Conservation (phyloP, 1,140 invertebrate genomes). For the Nephila pilipes region DNA sequence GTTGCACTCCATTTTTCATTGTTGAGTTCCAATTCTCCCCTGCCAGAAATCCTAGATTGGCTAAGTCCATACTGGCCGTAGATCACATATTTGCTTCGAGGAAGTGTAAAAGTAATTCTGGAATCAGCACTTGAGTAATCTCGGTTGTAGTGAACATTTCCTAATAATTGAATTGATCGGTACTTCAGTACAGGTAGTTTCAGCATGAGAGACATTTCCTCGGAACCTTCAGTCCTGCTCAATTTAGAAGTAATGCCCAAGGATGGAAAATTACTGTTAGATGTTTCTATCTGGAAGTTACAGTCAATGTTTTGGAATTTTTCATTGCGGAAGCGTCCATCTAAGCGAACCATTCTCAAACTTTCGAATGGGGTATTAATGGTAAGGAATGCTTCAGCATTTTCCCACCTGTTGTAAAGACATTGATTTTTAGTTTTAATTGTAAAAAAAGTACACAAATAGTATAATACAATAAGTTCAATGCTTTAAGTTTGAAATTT, state of each 20-base stretch:
- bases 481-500: too few relatives aligned
- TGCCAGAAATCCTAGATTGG: conserved; percentile 54
- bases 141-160: conserved; percentile 47
- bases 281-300: conserved; percentile 77
- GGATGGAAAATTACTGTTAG: conserved; percentile 60
- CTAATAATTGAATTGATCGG: conserved; percentile 41
- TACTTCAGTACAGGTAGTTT: conserved; percentile 53
- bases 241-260: conserved; percentile 74
- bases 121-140: conserved; percentile 57
- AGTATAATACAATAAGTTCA: too few relatives aligned
- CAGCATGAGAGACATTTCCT: conserved; percentile 77
- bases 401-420: conserved; percentile 73
- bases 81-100: conserved; percentile 25
- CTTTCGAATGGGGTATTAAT: conserved; percentile 78
- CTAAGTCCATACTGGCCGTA: conserved; percentile 63
- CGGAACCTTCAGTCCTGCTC: conserved; percentile 42
- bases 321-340: conserved; percentile 75
- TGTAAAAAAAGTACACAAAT: too few relatives aligned
- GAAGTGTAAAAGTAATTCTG: conserved; percentile 66
- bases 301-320: conserved; percentile 75
- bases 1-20: conserved; percentile 44
- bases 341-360: conserved; percentile 77
- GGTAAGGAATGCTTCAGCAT: conserved; percentile 78
- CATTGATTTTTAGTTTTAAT: not conserved
- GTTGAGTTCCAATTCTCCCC: conserved; percentile 54